Evolutionary conservation across 2,113 vertebrate genomes (phyloP), one percentile per base, ranked within the genome.

Genomic region (Datnioides undecimradiatus): DNA sequence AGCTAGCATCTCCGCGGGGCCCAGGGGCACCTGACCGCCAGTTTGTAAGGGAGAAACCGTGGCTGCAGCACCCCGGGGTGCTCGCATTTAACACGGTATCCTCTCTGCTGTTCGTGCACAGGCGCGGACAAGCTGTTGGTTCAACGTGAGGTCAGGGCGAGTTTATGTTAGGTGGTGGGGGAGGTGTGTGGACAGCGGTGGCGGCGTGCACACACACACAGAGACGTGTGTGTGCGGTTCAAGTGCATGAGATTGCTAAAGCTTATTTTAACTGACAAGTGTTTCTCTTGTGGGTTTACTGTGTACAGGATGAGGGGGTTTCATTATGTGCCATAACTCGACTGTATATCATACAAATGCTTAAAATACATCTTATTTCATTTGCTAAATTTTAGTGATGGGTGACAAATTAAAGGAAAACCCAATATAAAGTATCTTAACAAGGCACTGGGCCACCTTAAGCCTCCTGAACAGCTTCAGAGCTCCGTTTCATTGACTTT

Each of bases 1-100:
- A 71, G 87, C 83, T 92, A 80, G 87, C 79, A n/a, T 94, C 91
- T 86, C 23, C 17, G 12, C 40, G 7, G 6, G 79, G 75, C 90
- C 87, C 60, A 43, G 23, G 89, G 87, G 75, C 84, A 64, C 60
- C 70, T 74, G 83, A 86, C 85, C 82, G 89, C 80, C 84, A 80
- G 66, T 82, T 70, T 86, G 80, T 73, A 82, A 82, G 66, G 79
- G 89, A 88, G 85, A 85, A 54, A 86, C 16, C 9, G 48, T 63
- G 74, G 70, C 58, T 71, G 2, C 25, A 52, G 76, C 58, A 76
- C 77, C 79, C 79, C 36, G 23, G 66, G 81, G 81, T 77, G 77
- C 73, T 64, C 38, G 43, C 57, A 43, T 76, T 70, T 80, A 75
- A 80, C 59, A 19, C 67, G 54, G 51, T 41, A 11, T 58, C 52